These are phyloP conservation scores for Ischnus inquisitorius DNA, from an alignment of 2,888 invertebrate species.

Conservation along the genomic window DNA sequence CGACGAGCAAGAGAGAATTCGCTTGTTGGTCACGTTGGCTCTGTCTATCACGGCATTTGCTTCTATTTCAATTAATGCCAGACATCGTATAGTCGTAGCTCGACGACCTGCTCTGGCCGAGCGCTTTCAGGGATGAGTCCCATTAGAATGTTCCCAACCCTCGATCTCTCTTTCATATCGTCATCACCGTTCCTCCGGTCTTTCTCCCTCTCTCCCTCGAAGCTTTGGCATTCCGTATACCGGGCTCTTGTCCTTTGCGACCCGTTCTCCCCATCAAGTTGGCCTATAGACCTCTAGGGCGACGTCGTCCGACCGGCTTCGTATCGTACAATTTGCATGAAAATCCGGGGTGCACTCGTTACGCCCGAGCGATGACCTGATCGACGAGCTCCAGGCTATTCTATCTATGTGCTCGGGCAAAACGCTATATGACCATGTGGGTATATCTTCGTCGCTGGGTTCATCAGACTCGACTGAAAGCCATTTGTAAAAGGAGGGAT, in stretches of 20 bases:
- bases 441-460: slow-evolving; percentile 44
- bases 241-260: slow-evolving; percentile 34
- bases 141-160: slow-evolving; percentile 25
- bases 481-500: slow-evolving; percentile 50
- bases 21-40: slow-evolving; percentile 47
- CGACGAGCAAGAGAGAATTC: slow-evolving; percentile 9
- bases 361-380: slow-evolving; percentile 61
- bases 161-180: background rate
- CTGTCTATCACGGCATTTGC: slow-evolving; percentile 46
- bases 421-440: background rate
- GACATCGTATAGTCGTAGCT: slow-evolving; percentile 20
- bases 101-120: slow-evolving; percentile 28
- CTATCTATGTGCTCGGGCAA: background rate
- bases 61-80: slow-evolving; percentile 63
- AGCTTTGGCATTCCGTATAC: slow-evolving; percentile 19
- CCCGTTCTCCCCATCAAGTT: slow-evolving; percentile 34
- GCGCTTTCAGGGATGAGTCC: slow-evolving; percentile 27
- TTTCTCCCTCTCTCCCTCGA: slow-evolving; percentile 4
- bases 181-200: background rate
- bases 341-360: slow-evolving; percentile 57
- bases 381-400: slow-evolving; percentile 53
- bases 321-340: slow-evolving; percentile 64
- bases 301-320: slow-evolving; percentile 37
- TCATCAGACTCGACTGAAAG: slow-evolving; percentile 56
- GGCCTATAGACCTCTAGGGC: slow-evolving; percentile 41